Base-by-base conservation (phyloP, 2,113 vertebrate genomes). In the Capreolus pygargus region DNA sequence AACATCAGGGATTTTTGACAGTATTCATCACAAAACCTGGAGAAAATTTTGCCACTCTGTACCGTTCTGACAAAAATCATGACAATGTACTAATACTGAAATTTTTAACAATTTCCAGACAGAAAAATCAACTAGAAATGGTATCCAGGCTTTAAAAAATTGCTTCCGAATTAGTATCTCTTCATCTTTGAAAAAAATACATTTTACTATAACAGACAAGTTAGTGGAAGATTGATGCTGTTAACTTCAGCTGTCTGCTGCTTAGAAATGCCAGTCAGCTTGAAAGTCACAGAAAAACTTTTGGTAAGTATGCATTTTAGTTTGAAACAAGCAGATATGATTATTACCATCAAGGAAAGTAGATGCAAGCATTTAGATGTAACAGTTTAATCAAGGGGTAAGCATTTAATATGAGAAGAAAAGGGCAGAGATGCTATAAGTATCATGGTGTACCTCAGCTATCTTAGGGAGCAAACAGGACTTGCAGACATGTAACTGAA, bases 41-140 rank as follows among this genome's bases (percentile, higher is more conserved):
- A 54, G n/a, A 58, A 96, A 95, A 92, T 19, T 45, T 86, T 89
- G 6, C 21, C 13, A 86, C 74, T 6, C 12, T 13, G 0, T 83
- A 39, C 16, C 39, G 83, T 86, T 88, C 11, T 92, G 67, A 86
- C 33, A 96, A 90, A 93, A 92, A 85, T 58, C 30, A 27, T 57
- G 54, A 54, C 43, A 93, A 25, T 91, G 1, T 78, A 83, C 14
- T 67, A 76, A 91, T 76, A 45, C 8, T 83, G 12, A 90, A 74
- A 86, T 52, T 85, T 60, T 70, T 61, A 89, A 36, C 33, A 85
- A 86, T 83, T 64, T 95, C 14, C 76, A 58, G 30, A 61, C 43
- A 61, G 36, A 83, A 97, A 82, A 92, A 70, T 76, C 43, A 92
- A 97, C 86, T 25, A 43, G 5, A 85, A 89, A 95, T 78, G 1